These are phyloP conservation scores for Poecilia gillii DNA, from an alignment of 2,797 vertebrate species.

Conservation along the genomic window DNA sequence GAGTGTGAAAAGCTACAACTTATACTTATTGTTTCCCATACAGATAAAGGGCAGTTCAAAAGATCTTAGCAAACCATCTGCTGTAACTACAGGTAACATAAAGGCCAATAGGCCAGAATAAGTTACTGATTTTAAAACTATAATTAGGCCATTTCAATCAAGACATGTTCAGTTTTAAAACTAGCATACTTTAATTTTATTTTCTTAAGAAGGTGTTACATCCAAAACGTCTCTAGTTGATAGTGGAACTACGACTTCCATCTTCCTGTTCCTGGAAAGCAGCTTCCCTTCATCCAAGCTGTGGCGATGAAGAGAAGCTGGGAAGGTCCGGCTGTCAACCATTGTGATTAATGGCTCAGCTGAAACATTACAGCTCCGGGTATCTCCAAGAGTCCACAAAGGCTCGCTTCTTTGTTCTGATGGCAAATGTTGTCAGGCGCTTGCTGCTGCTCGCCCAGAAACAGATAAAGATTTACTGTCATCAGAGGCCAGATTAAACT, in stretches of 20 bases:
- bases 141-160: no score
- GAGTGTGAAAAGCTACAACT: no score
- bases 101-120: no score
- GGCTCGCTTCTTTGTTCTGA: slow-evolving; percentile 91
- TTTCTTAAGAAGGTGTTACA: neutral
- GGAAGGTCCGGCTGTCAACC: slow-evolving; percentile 82
- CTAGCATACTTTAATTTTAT: no score
- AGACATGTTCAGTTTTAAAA: no score
- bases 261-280: neutral
- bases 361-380: slow-evolving; percentile 93
- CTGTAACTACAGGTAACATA: no score
- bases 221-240: neutral
- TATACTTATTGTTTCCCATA: no score
- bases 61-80: no score
- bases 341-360: slow-evolving; percentile 93
- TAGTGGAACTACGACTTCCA: neutral
- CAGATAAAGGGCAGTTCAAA: no score
- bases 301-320: slow-evolving; percentile 14
- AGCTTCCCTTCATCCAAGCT: neutral
- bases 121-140: no score
- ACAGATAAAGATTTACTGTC: slow-evolving; percentile 99
- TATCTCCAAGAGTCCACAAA: slow-evolving; percentile 91
- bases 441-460: slow-evolving; percentile 91
- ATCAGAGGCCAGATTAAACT: slow-evolving; percentile 97
- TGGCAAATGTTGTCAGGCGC: slow-evolving; percentile 95